These are phyloP conservation scores for Pelochelys cantorii DNA, from an alignment of 2,797 vertebrate species.

Conservation along the genomic window DNA sequence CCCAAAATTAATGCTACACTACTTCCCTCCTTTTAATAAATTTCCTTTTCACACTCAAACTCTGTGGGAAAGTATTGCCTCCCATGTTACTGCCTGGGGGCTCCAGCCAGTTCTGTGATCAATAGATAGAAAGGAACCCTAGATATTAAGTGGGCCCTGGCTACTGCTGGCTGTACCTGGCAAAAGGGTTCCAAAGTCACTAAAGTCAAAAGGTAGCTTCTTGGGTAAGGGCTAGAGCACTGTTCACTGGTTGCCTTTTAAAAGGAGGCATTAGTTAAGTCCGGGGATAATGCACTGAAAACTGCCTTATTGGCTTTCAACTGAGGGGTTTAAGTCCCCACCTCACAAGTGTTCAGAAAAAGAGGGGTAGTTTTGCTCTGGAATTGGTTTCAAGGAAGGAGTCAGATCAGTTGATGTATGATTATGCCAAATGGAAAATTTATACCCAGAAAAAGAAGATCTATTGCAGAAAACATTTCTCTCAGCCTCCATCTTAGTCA, in stretches of 20 bases:
- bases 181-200: too few relatives aligned
- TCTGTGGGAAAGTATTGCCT: too few relatives aligned
- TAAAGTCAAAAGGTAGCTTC: not conserved
- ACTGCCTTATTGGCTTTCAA: not conserved
- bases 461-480: not conserved
- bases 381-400: not conserved
- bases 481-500: not conserved
- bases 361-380: not conserved
- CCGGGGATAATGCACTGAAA: not conserved
- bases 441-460: not conserved
- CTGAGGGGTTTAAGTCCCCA: not conserved
- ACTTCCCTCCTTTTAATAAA: too few relatives aligned
- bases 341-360: not conserved
- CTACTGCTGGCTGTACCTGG: too few relatives aligned
- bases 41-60: too few relatives aligned
- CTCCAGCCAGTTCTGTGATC: too few relatives aligned
- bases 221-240: not conserved
- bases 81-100: too few relatives aligned
- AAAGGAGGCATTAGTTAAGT: not conserved
- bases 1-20: too few relatives aligned
- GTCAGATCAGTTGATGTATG: not conserved
- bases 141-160: too few relatives aligned
- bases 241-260: not conserved
- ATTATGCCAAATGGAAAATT: not conserved
- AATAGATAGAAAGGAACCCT: too few relatives aligned